phyloP scores from a whole-genome alignment of 2,113 vertebrate genomes.

The sheep (Ovis aries) region ARS-UI_Ramb_v3.0 NC_056061.1:84779001-84779500 shows the following conservation, averaged over 20 bases:
- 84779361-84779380: not conserved
- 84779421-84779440: not conserved
- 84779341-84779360: not conserved
- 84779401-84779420: not conserved
- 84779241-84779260: not conserved
- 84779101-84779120: accelerated
- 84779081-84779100: accelerated
- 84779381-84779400: not conserved
- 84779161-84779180: not conserved
- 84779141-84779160: accelerated
- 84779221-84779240: not conserved
- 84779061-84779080: not conserved
- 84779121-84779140: accelerated
- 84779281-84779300: not conserved
- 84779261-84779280: not conserved
- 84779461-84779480: not conserved
- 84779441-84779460: not conserved
- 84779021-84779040: not conserved
- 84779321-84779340: not conserved
- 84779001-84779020: not conserved
- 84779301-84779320: not conserved
- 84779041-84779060: not conserved
- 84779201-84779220: not conserved
- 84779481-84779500: not conserved
- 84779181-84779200: not conserved